Percentiles rank a stretch among this genome's conserved stretches.
phyloP scores from a whole-genome alignment of 2,797 vertebrate species.

The Girardinus metallicus region DNA sequence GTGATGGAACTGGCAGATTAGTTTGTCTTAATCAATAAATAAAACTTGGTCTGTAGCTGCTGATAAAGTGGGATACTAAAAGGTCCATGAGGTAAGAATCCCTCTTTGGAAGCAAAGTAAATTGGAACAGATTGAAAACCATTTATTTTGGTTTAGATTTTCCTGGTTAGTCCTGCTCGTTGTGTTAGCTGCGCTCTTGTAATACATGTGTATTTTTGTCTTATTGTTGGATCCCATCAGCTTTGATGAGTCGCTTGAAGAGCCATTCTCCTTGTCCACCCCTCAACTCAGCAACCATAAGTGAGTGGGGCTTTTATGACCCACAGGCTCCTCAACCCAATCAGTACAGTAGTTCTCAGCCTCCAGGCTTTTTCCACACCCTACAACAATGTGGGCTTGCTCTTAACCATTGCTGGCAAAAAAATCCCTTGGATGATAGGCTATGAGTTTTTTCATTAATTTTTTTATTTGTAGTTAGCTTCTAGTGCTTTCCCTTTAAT shows the following conservation, averaged over 20 bases:
- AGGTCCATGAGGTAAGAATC: background rate
- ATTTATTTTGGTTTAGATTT: background rate
- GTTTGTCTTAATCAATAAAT: background rate
- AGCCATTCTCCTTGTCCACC: constrained; percentile 77
- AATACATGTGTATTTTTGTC: constrained; percentile 67
- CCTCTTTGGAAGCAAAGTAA: background rate
- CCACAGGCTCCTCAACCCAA: constrained; percentile 45
- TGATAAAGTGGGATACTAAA: background rate
- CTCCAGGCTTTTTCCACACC: constrained; percentile 33
- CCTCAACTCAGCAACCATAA: constrained; percentile 83
- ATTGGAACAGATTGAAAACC: background rate
- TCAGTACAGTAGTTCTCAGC: constrained; percentile 66
- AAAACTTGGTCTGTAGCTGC: background rate
- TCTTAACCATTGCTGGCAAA: constrained; percentile 2
- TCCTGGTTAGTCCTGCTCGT: background rate
- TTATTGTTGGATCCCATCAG: constrained; percentile 79
- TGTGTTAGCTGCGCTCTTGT: constrained; percentile 31
- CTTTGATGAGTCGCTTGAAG: constrained; percentile 84
- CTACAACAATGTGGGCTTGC: background rate
- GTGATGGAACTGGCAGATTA: background rate
- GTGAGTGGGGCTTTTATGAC: constrained; percentile 80
- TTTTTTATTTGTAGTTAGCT: background rate
- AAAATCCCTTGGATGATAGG: background rate
- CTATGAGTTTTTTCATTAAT: background rate
- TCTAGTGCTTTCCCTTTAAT: background rate